Conservation (phyloP, 2,113 vertebrate genomes). For the Rousettus leschenaultii region DNA sequence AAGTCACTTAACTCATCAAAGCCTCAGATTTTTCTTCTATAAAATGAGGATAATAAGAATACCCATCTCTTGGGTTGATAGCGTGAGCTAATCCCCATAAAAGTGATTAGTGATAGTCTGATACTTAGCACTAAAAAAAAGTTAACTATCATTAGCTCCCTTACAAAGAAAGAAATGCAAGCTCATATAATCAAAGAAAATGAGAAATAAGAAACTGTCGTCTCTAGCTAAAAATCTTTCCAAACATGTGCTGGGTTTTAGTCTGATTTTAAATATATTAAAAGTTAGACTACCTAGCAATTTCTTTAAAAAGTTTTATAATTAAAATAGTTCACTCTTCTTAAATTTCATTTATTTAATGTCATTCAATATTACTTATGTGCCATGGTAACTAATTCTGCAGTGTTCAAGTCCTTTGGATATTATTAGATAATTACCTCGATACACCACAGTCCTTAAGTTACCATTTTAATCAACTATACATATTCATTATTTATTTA, state of each 20-base stretch:
- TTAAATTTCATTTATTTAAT: slow-evolving; percentile 50
- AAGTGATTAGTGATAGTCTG: not conserved
- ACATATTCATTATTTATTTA: slow-evolving; percentile 2
- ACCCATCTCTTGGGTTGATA: not conserved
- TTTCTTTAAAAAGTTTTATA: slow-evolving; percentile 31
- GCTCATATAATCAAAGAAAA: not conserved
- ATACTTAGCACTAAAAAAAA: not conserved
- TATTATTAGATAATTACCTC: slow-evolving; percentile 14
- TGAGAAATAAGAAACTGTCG: not conserved
- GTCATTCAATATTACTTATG: slow-evolving; percentile 43
- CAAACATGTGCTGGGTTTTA: not conserved
- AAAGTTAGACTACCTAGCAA: not conserved
- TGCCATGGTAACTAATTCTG: slow-evolving; percentile 33
- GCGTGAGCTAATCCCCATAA: not conserved
- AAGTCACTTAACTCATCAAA: slow-evolving; percentile 22
- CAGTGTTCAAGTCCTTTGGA: not conserved
- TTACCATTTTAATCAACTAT: slow-evolving; percentile 16
- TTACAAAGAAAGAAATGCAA: not conserved
- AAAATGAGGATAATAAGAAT: not conserved
- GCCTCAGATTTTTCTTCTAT: not conserved
- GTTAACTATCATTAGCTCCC: not conserved
- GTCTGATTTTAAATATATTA: slow-evolving; percentile 15
- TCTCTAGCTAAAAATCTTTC: not conserved
- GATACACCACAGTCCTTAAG: not conserved
- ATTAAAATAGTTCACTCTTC: slow-evolving; percentile 42